These are phyloP conservation scores for Nautilus pompilius DNA, from an alignment of 1,140 invertebrate species.

Conservation along the genomic window DNA sequence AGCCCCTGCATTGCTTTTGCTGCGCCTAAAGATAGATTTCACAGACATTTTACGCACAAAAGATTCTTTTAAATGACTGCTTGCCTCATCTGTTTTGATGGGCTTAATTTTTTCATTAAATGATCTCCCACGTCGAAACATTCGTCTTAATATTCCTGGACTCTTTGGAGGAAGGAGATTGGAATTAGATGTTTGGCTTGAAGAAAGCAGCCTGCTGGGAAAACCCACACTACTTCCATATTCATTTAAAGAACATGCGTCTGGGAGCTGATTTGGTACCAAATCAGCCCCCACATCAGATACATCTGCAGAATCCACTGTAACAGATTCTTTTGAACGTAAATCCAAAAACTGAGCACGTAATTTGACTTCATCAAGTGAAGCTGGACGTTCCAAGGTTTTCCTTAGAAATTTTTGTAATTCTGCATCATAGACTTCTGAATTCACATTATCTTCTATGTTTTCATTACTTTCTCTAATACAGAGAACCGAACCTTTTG, in stretches of 20 bases:
- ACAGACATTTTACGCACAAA: conserved; percentile 1
- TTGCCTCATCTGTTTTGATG: background rate
- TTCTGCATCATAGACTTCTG: no score
- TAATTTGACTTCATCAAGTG: background rate
- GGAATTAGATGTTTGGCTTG: no score
- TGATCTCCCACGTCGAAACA: conserved; percentile 2
- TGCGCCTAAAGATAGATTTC: background rate
- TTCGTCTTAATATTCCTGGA: conserved; percentile 1
- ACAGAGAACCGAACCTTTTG: no score
- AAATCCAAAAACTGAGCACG: conserved; percentile 5
- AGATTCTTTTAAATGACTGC: background rate
- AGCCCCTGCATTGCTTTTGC: background rate
- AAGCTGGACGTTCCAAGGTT: background rate
- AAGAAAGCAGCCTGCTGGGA: no score
- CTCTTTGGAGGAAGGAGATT: background rate
- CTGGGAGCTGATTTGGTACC: no score
- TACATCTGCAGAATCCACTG: no score
- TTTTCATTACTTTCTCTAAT: no score
- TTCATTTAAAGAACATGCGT: no score
- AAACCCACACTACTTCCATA: no score
- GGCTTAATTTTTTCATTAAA: background rate
- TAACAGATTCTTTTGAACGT: conserved; percentile 1
- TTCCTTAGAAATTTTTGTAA: no score
- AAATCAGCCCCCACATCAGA: no score
- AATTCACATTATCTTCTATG: no score